Percentiles rank a stretch among this genome's conserved stretches.
Evolutionary conservation across 1,140 invertebrate species (phyloP).

Genomic region (Diuraphis noxia): DNA sequence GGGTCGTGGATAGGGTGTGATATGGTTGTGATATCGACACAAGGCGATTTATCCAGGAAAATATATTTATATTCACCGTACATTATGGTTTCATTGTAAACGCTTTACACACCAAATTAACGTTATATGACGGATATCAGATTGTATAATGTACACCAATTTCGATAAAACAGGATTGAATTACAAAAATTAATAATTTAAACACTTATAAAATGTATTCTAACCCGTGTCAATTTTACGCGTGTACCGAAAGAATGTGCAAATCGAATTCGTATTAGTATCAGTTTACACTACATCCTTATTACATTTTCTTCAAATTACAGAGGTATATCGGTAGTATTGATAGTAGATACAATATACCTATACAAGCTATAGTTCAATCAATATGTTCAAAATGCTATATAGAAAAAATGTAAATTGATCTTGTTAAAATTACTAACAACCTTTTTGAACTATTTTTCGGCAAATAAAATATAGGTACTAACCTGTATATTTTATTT

Average conservation of each 20-base stretch:
- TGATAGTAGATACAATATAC: too few relatives aligned
- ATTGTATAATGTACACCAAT: neutral
- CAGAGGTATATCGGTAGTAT: neutral
- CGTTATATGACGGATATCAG: neutral
- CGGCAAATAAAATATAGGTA: neutral
- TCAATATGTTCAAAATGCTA: neutral
- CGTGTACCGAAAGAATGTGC: neutral
- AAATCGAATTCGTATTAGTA: neutral
- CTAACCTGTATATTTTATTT: neutral
- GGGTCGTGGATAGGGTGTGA: neutral
- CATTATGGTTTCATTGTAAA: conserved; percentile 27
- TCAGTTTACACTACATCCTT: neutral
- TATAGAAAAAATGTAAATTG: neutral
- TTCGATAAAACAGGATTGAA: neutral
- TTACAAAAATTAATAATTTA: neutral
- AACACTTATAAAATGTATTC: neutral
- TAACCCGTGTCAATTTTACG: neutral
- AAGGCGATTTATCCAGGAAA: neutral
- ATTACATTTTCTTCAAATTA: neutral
- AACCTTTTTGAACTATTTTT: neutral
- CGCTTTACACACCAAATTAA: neutral
- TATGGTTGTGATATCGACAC: neutral
- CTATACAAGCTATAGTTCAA: neutral
- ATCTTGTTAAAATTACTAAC: neutral
- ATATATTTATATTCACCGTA: neutral